Percentiles rank a stretch among this genome's conserved stretches.
Evolutionary conservation across 2,797 vertebrate genomes (phyloP).

Genomic region (Gambusia yucatana): DNA sequence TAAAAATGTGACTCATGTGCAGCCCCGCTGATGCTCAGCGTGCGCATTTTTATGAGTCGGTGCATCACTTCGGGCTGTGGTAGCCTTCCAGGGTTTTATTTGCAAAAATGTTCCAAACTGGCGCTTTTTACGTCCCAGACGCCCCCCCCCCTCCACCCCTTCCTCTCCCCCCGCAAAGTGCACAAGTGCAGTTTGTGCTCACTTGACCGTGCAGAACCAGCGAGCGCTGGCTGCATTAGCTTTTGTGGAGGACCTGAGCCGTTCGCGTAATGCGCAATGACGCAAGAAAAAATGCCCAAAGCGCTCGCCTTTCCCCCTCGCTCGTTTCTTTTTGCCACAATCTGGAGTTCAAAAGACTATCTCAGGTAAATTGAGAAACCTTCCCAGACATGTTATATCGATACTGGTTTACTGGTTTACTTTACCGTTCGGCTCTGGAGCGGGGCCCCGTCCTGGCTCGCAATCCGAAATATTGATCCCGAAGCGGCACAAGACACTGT

Average conservation of each 20-base stretch:
- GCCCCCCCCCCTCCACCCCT: too few relatives aligned
- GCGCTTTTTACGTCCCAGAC: background rate
- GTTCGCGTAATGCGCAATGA: conserved; percentile 65
- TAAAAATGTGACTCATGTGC: background rate
- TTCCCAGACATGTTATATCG: too few relatives aligned
- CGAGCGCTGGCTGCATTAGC: conserved; percentile 16
- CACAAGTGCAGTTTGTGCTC: background rate
- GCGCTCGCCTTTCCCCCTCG: background rate
- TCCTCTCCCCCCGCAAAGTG: background rate
- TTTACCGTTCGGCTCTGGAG: conserved; percentile 76
- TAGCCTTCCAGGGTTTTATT: background rate
- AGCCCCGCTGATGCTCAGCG: background rate
- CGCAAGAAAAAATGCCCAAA: conserved; percentile 48
- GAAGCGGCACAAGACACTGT: conserved; percentile 78
- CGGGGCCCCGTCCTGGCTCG: conserved; percentile 44
- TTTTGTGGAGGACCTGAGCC: conserved; percentile 30
- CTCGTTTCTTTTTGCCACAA: background rate
- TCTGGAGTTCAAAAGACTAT: background rate
- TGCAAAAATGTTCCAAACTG: background rate
- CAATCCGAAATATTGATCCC: conserved; percentile 82
- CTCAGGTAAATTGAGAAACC: background rate
- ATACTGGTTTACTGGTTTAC: background rate
- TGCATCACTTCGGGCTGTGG: background rate
- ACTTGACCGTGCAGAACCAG: conserved; percentile 13
- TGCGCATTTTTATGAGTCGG: background rate